Percentiles rank a stretch among this genome's conserved stretches.
phyloP scores from a whole-genome alignment of 2,888 invertebrate species.

The Pteria penguin region DNA sequence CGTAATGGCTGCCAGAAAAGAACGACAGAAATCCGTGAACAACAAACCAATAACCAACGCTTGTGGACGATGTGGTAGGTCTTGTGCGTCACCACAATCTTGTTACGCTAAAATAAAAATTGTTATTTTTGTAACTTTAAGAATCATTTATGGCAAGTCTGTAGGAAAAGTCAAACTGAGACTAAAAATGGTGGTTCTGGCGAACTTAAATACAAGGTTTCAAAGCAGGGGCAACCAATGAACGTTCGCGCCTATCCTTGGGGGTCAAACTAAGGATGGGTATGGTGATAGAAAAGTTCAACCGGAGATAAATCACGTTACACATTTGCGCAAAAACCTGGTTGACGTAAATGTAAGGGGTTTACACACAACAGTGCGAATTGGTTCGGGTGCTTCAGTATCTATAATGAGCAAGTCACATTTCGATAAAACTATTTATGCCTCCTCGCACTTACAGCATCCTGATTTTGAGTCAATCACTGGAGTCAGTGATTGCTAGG shows the following conservation, averaged over 20 bases:
- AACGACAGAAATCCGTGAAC: too few species aligned
- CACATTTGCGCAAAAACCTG: constrained; percentile 8
- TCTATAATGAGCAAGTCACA: constrained; percentile 5
- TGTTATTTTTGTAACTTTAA: constrained; percentile 10
- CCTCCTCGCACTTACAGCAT: background rate
- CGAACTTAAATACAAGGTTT: background rate
- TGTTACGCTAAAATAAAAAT: constrained; percentile 20
- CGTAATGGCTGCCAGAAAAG: background rate
- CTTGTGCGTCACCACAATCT: constrained; percentile 14
- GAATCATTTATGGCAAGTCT: constrained; percentile 16
- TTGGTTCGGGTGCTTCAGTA: constrained; percentile 22
- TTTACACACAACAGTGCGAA: background rate
- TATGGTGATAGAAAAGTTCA: constrained; percentile 2
- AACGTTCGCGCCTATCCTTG: constrained; percentile 16
- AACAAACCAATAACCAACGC: background rate
- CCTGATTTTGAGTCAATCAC: background rate
- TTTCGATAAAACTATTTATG: constrained; percentile 19
- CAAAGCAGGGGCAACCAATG: background rate
- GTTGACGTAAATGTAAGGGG: background rate
- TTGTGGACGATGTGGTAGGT: constrained; percentile 28
- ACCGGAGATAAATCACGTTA: background rate
- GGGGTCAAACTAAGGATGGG: constrained; percentile 6
- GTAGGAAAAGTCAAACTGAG: background rate
- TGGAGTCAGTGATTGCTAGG: constrained; percentile 1
- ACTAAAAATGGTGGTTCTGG: constrained; percentile 2